These are phyloP conservation scores for Pharmacophagus antenor DNA, from an alignment of 2,888 invertebrate species.

Conservation along the genomic window DNA sequence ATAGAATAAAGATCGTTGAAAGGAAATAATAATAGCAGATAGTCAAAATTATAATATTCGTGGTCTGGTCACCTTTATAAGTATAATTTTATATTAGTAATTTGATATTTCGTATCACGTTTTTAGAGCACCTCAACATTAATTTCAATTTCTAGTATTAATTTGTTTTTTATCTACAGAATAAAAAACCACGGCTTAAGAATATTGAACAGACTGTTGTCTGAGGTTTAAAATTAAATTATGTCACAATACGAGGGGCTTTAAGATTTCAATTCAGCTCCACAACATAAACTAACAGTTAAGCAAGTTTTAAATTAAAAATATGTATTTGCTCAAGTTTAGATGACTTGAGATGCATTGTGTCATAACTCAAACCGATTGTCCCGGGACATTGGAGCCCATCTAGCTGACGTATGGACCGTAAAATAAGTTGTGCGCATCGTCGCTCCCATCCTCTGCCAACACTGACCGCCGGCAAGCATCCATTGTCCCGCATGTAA, in stretches of 20 bases:
- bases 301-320: not conserved
- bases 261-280: not conserved
- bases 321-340: conserved; percentile 12
- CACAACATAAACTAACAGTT: not conserved
- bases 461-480: conserved; percentile 60
- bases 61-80: too few species aligned
- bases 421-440: conserved; percentile 76
- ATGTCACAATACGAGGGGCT: not conserved
- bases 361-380: conserved; percentile 30
- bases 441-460: conserved; percentile 66
- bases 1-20: too few species aligned
- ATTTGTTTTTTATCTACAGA: too few species aligned
- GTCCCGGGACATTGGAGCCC: conserved; percentile 33
- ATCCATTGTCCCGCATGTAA: conserved; percentile 70
- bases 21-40: too few species aligned
- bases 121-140: too few species aligned
- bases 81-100: too few species aligned
- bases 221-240: not conserved
- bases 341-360: conserved; percentile 29
- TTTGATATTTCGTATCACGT: too few species aligned
- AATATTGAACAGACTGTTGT: too few species aligned
- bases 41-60: too few species aligned
- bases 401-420: conserved; percentile 64
- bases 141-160: too few species aligned
- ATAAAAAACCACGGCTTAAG: too few species aligned